Evolutionary conservation across 2,113 vertebrate genomes (phyloP), one percentile per base, ranked within the genome.

Genomic region (Neomonachus schauinslandi): DNA sequence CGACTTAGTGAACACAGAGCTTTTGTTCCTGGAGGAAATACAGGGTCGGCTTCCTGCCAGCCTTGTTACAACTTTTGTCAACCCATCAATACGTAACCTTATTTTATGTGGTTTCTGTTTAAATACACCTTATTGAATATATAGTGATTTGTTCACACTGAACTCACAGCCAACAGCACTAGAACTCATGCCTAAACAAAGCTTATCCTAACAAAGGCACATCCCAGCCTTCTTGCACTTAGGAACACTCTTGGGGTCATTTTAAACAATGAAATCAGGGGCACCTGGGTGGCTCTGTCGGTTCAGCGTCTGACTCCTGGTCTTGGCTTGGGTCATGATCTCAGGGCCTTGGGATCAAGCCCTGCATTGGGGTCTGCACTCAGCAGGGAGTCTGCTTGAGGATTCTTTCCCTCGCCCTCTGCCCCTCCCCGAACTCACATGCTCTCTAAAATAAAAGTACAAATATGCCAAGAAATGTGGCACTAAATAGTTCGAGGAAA

Each of bases 341-440:
- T 16, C 7, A 0, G 4, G 3, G 14, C 49, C 15, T 15, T 76
- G 24, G 26, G 1, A 28, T 28, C 42, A 1, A 49, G 24, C 14
- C 14, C 39, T 7, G 3, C 26, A 4, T 31, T 1, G 26, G 14
- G 22, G 7, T 3, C 65, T 67, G 65, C 31, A 19, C 55, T 57
- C 55, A 57, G 19, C 5, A 18, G 55, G 65, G 15, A n/a, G 65
- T 31, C 65, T 69, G 42, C 18, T 71, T n/a, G 7, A 69, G 71
- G 36, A 74, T 42, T 72, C 36, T 42, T 42, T 42, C 24, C 7
- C 24, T 72, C 24, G 28, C 72, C 42, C 42, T 76, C 22, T 46
- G 39, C 24, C 3, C 24, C 39, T 76, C 39, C 22, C 39, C 16
- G 16, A n/a, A 18, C 33, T n/a, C 63, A 65, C 5, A 7, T 69